These are phyloP conservation scores for Melanitta fusca DNA, from an alignment of 2,797 vertebrate species.

Conservation along the genomic window DNA sequence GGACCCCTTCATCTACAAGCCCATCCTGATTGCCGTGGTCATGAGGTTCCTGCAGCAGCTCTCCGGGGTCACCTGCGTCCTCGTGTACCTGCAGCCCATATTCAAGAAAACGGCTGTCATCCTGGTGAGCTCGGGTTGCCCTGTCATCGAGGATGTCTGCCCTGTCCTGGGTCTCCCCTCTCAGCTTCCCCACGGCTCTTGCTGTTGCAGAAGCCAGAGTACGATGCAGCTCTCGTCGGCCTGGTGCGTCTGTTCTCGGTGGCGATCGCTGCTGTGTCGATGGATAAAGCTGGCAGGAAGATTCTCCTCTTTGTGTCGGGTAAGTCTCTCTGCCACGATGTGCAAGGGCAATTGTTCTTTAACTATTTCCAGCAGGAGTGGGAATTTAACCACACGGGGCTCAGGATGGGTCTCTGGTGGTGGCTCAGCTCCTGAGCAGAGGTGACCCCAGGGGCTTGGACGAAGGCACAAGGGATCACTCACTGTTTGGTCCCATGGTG, in stretches of 20 bases:
- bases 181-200: background rate
- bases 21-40: constrained; percentile 84
- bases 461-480: fast-evolving
- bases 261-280: constrained; percentile 68
- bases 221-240: constrained; percentile 81
- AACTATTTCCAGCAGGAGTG: background rate
- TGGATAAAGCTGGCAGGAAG: constrained; percentile 85
- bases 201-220: constrained; percentile 58
- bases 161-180: background rate
- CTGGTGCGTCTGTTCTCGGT: constrained; percentile 79
- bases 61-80: constrained; percentile 90
- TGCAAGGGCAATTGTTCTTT: background rate
- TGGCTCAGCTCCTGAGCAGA: background rate
- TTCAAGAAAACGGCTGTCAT: constrained; percentile 79
- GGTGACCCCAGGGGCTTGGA: fast-evolving
- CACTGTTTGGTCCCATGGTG: fast-evolving
- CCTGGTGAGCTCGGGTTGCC: constrained; percentile 72
- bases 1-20: constrained; percentile 85
- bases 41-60: constrained; percentile 97
- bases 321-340: background rate
- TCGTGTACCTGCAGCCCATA: constrained; percentile 83
- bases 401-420: background rate
- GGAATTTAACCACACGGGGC: background rate
- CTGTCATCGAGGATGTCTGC: background rate
- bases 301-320: constrained; percentile 82